Conservation (phyloP, 2,888 invertebrate species). For the Tachina fera region DNA sequence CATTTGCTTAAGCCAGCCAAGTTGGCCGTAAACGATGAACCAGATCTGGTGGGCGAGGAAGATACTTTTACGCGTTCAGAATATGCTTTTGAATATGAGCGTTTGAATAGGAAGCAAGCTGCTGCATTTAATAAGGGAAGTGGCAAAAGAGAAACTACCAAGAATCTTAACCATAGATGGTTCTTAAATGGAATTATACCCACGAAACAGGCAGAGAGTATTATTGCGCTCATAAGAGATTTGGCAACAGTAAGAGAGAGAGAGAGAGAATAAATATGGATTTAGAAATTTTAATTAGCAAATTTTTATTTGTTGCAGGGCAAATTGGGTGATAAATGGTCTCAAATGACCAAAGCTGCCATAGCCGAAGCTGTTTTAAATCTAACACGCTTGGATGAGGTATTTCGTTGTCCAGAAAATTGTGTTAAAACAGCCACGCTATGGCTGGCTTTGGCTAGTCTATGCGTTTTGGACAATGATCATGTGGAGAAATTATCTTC, state of each 20-base stretch:
- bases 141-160: slow-evolving; percentile 77
- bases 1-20: slow-evolving; percentile 76
- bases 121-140: slow-evolving; percentile 36
- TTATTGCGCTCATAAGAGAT: slow-evolving; percentile 93
- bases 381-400: slow-evolving; percentile 91
- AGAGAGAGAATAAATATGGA: not conserved
- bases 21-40: slow-evolving; percentile 15
- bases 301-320: slow-evolving; percentile 85
- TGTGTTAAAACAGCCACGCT: slow-evolving; percentile 93
- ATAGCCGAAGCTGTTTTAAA: slow-evolving; percentile 93
- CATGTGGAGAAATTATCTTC: slow-evolving; percentile 92
- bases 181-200: slow-evolving; percentile 94
- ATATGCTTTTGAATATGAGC: slow-evolving; percentile 69
- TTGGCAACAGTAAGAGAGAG: slow-evolving; percentile 91
- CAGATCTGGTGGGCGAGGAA: slow-evolving; percentile 24
- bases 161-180: slow-evolving; percentile 86
- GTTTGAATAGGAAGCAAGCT: slow-evolving; percentile 27
- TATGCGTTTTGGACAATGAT: slow-evolving; percentile 95
- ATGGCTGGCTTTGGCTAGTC: slow-evolving; percentile 96
- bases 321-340: slow-evolving; percentile 93
- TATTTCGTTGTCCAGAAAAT: slow-evolving; percentile 88
- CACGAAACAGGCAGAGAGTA: slow-evolving; percentile 93
- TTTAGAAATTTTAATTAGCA: not conserved
- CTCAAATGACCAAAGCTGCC: slow-evolving; percentile 92
- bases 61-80: slow-evolving; percentile 59